Percentiles rank a stretch among this genome's conserved stretches.
These are phyloP conservation scores for Ateles fusciceps DNA, from an alignment of 2,797 vertebrate genomes.

Conservation along the genomic window DNA sequence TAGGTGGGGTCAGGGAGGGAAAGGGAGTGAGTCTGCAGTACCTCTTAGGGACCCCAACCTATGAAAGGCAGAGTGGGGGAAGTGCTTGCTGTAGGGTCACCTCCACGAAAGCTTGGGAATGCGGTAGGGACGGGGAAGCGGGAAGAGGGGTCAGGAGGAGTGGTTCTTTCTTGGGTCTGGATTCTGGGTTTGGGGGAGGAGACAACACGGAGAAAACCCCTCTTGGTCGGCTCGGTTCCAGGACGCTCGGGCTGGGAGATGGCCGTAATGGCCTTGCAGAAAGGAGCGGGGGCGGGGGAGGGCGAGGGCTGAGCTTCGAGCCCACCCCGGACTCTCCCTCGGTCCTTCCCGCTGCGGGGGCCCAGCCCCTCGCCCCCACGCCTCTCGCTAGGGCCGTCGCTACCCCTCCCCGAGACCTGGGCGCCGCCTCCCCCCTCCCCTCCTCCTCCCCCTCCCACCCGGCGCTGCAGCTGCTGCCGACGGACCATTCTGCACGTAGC, in stretches of 20 bases:
- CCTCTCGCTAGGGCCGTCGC: not conserved
- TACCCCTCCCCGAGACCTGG: slow-evolving; percentile 83
- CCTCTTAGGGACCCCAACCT: not conserved
- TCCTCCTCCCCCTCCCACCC: slow-evolving; percentile 72
- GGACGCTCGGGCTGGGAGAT: not conserved
- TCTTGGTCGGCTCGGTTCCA: not conserved
- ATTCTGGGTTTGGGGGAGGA: not conserved
- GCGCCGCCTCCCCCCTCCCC: slow-evolving; percentile 79
- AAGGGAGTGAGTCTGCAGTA: not conserved
- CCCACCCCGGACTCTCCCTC: slow-evolving; percentile 17
- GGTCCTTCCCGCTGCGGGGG: not conserved
- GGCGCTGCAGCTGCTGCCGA: slow-evolving; percentile 80
- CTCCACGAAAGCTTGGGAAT: slow-evolving; percentile 41
- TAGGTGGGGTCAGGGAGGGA: not conserved
- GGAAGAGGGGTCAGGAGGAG: not conserved
- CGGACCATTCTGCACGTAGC: slow-evolving; percentile 87
- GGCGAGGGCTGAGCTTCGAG: not conserved
- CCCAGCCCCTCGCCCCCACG: not conserved
- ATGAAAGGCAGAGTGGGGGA: not conserved
- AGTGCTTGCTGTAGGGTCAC: not conserved
- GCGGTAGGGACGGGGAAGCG: not conserved
- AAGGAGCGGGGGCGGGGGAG: not conserved
- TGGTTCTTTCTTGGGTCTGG: slow-evolving; percentile 27
- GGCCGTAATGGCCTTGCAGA: slow-evolving; percentile 6
- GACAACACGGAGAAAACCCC: not conserved